Evolutionary conservation across 2,797 vertebrate species (phyloP), one percentile per base, ranked within the genome.

Genomic region (Syngnathus rostellatus): DNA sequence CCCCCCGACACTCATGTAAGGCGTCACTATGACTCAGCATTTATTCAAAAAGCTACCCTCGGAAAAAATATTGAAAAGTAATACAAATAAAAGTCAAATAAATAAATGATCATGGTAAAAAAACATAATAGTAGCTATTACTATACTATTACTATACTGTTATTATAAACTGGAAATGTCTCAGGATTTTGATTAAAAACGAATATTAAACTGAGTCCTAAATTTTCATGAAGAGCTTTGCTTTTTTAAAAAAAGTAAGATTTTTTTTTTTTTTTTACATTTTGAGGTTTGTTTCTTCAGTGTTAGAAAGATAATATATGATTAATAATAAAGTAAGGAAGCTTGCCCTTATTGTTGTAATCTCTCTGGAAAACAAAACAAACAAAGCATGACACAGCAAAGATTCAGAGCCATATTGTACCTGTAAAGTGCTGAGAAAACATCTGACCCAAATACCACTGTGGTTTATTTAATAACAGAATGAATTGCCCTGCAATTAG

Each of bases 1-100:
- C 75, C 77, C 63, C 69, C 74, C 74, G n/a, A 72, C 75, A 55
- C 37, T 37, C 25, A 43, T 2, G 19, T 63, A 11, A 41, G 64
- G 63, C 50, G 11, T 16, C 8, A 89, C 88, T 40, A 75, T 93
- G 91, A 92, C 89, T 92, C 88, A 84, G 89, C 90, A 77, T 5
- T 83, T 31, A 58, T 71, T 65, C 3, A 6, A 8, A 45, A 58
- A 62, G 71, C 75, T 53, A 76, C 73, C 71, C n/a, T 16, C 37
- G 46, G 25, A 39, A 48, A 65, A 19, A 12, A 31, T 31, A 31
- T 31, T 31, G 31, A 31, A 31, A 31, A 31, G 31, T 31, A 31
- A 31, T 31, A 31, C 31, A 31, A 31, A 31, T 31, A 31, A 31
- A 31, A 31, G 31, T 31, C 31, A 31, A 31, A 31, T 31, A 31